These are phyloP conservation scores for Rhopalosiphum maidis DNA, from an alignment of 1,140 invertebrate genomes.

Conservation along the genomic window DNA sequence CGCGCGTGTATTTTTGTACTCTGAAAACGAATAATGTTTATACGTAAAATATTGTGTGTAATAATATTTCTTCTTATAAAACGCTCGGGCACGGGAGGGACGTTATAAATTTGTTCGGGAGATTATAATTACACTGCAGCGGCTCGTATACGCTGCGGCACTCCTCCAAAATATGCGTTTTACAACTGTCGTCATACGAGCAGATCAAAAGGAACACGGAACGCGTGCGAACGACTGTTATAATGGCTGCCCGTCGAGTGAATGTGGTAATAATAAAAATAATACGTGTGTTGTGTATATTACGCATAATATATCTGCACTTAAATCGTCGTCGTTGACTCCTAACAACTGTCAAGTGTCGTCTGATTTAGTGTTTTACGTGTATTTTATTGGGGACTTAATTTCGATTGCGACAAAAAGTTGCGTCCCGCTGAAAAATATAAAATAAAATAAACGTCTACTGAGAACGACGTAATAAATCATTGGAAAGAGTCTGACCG, in stretches of 20 bases:
- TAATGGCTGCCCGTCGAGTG: neutral
- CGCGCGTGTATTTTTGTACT: slow-evolving; percentile 18
- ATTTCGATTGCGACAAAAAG: slow-evolving; percentile 26
- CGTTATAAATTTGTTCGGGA: neutral
- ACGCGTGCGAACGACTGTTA: slow-evolving; percentile 24
- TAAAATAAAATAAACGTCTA: slow-evolving; percentile 26
- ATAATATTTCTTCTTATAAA: slow-evolving; percentile 4
- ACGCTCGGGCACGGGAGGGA: neutral
- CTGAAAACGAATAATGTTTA: neutral
- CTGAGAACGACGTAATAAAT: neutral
- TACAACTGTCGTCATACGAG: neutral
- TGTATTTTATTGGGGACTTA: slow-evolving; percentile 25
- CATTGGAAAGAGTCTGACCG: slow-evolving; percentile 21
- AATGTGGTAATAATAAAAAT: slow-evolving; percentile 20
- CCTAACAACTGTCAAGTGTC: neutral
- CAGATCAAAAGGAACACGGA: slow-evolving; percentile 20
- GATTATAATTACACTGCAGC: neutral
- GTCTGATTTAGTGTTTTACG: slow-evolving; percentile 34
- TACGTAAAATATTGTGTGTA: neutral
- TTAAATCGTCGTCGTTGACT: slow-evolving; percentile 10
- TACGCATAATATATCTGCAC: neutral
- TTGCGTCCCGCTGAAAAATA: slow-evolving; percentile 12
- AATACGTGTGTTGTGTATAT: neutral
- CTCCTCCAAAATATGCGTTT: neutral
- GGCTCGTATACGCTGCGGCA: neutral